Evolutionary conservation across 2,888 invertebrate genomes (phyloP), one percentile per base, ranked within the genome.

Genomic region (Rhagonycha fulva): DNA sequence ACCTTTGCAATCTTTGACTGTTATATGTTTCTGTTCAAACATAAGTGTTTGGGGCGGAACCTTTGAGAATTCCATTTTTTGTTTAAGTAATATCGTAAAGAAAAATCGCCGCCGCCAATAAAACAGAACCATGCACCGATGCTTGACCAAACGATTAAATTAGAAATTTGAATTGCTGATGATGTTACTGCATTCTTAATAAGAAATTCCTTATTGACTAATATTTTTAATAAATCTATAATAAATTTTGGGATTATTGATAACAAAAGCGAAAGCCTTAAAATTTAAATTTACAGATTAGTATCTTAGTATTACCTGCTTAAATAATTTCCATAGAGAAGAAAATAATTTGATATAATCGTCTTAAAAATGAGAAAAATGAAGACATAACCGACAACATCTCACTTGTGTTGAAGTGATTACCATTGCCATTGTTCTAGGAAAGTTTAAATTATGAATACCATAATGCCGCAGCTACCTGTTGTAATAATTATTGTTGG

Each of bases 381-480:
- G 14, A 68, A 75, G 68, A 71, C 68, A 30, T 63, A 62, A 62
- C 71, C 69, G 73, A 72, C 72, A 60, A 76, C 76, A 72, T 76
- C 72, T 76, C 67, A 76, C 76, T 76, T 76, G 24, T 24, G 62
- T 72, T 60, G 14, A 68, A 62, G 24, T 23, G 24, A 74, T 74
- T 26, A 61, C 68, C 12, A 14, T 68, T 26, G 30, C 23, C 71
- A 71, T 71, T 72, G 70, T 69, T 72, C 76, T 67, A 61, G 66
- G 76, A 76, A 76, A 70, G 12, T 69, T 68, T 72, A 75, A 75
- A 72, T 75, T 75, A 75, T 72, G 67, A 67, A 28, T 68, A 60
- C 72, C 66, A 47, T 30, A 66, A 66, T 23, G n/a, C 47, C 32
- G 32, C 66, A 69, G 60, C 76, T 75, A 75, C 75, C 72, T 76